Evolutionary conservation across 1,140 invertebrate species (phyloP).

Genomic region (Steinernema khuongi): DNA sequence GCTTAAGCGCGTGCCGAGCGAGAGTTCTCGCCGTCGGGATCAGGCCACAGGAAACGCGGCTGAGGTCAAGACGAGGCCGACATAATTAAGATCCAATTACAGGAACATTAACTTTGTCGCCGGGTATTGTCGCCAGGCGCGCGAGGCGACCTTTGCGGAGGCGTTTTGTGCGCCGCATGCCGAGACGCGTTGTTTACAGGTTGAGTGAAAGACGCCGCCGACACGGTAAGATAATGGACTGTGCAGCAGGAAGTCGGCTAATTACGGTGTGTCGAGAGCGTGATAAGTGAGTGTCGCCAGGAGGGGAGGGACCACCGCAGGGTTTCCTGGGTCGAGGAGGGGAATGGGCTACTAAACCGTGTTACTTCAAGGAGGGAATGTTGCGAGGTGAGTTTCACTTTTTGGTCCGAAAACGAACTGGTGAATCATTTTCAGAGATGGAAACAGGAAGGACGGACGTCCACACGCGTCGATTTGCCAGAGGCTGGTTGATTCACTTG

Average conservation of each 20-base stretch:
- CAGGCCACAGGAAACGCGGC: constrained; percentile 7
- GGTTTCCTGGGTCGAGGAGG: no score
- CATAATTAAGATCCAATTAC: constrained; percentile 16
- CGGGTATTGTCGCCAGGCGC: background rate
- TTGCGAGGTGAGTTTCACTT: no score
- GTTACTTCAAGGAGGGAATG: no score
- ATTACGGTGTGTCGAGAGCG: background rate
- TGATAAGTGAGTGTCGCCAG: background rate
- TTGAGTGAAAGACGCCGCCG: background rate
- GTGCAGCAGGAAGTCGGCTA: background rate
- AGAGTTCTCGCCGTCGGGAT: no score
- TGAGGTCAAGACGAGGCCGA: constrained; percentile 2
- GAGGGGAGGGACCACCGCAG: background rate
- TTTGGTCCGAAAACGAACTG: no score
- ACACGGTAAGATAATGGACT: background rate
- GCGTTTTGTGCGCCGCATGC: background rate
- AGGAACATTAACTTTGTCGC: constrained; percentile 15
- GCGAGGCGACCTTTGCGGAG: background rate
- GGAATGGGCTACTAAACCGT: no score
- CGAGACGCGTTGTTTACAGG: background rate
- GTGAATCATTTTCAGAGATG: no score
- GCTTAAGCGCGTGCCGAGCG: no score
- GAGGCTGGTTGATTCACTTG: no score
- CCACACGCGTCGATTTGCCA: no score
- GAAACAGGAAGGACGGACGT: no score